A percentile compares a stretch with the other conserved stretches of the same genome.
Conservation (phyloP, 2,113 vertebrate genomes). For the Embiotoca jacksoni region DNA sequence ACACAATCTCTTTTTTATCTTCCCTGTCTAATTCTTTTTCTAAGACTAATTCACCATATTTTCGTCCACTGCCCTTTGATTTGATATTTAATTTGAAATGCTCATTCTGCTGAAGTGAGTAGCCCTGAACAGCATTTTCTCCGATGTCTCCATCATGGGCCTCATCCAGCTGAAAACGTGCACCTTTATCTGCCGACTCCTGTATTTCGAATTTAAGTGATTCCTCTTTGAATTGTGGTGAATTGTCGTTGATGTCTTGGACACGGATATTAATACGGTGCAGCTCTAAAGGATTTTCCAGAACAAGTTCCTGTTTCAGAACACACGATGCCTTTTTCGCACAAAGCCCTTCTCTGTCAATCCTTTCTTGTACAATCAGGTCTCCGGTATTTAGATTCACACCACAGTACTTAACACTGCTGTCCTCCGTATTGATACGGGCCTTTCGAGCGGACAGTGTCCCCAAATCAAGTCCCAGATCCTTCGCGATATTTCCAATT, state of each 20-base stretch:
- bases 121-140: constrained; percentile 80
- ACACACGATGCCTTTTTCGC: constrained; percentile 9
- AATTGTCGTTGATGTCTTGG: constrained; percentile 86
- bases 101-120: constrained; percentile 72
- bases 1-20: constrained; percentile 29
- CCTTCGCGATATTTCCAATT: constrained; percentile 79
- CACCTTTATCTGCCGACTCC: constrained; percentile 72
- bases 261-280: constrained; percentile 71
- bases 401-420: constrained; percentile 47
- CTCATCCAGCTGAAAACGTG: constrained; percentile 71
- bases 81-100: constrained; percentile 77
- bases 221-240: constrained; percentile 60
- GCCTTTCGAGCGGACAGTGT: constrained; percentile 68
- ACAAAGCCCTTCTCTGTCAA: constrained; percentile 36
- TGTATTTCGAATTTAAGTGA: constrained; percentile 70
- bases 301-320: constrained; percentile 22
- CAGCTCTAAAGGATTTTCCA: constrained; percentile 32
- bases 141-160: constrained; percentile 84
- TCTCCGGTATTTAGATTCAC: constrained; percentile 14
- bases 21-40: constrained; percentile 71
- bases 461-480: constrained; percentile 73
- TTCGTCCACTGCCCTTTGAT: constrained; percentile 60
- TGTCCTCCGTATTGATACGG: constrained; percentile 53
- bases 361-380: not conserved
- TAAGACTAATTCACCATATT: constrained; percentile 72